Evolutionary conservation across 2,797 vertebrate species (phyloP).

Genomic region (Heterohyrax brucei): DNA sequence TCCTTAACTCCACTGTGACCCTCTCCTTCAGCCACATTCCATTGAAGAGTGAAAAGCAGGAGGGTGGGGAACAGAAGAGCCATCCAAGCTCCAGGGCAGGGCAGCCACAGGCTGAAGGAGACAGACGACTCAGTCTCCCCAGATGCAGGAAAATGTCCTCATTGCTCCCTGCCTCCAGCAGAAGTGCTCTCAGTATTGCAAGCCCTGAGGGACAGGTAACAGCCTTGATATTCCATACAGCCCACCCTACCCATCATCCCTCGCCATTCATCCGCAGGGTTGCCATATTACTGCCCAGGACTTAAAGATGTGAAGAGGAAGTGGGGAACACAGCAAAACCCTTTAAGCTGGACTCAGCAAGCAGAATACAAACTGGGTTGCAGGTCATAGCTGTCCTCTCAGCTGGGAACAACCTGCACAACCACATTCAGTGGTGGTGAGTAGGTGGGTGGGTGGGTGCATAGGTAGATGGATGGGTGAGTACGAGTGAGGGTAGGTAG

Average conservation of each 20-base stretch:
- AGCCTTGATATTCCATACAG: background rate
- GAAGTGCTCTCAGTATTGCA: background rate
- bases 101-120: background rate
- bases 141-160: background rate
- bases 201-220: background rate
- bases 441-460: background rate
- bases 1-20: background rate
- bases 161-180: background rate
- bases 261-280: background rate
- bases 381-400: background rate
- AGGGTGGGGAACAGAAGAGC: fast-evolving
- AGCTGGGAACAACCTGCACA: background rate
- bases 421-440: background rate
- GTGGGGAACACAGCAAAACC: background rate
- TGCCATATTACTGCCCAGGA: background rate
- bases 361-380: background rate
- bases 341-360: background rate
- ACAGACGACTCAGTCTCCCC: background rate
- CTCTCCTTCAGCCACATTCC: background rate
- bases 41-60: background rate
- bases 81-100: fast-evolving
- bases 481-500: too few relatives aligned
- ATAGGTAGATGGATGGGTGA: background rate
- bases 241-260: background rate
- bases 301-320: background rate